A percentile compares a stretch with the other conserved stretches of the same genome.
These are phyloP conservation scores for Lethrus apterus DNA, from an alignment of 1,140 invertebrate genomes.

Conservation along the genomic window DNA sequence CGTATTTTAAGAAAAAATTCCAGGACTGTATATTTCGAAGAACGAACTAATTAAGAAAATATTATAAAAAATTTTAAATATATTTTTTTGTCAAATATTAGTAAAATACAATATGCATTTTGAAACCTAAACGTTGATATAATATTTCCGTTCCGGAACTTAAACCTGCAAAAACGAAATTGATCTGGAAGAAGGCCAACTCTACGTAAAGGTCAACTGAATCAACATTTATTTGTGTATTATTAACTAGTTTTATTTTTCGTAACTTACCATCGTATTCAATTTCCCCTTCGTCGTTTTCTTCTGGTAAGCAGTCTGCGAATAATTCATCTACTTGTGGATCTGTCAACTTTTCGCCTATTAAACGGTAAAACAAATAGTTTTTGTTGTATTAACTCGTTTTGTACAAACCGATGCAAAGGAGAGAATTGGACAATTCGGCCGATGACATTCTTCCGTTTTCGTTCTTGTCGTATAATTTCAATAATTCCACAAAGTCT, in stretches of 20 bases:
- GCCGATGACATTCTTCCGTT: slow-evolving; percentile 67
- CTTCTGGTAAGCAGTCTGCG: slow-evolving; percentile 28
- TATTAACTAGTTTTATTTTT: background rate
- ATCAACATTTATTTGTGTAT: no score
- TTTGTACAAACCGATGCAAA: slow-evolving; percentile 59
- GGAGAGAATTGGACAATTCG: slow-evolving; percentile 63
- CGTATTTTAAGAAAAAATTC: background rate
- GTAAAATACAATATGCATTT: background rate
- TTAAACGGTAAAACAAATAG: background rate
- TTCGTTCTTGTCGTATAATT: slow-evolving; percentile 68
- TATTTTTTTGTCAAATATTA: background rate
- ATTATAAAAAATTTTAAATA: background rate
- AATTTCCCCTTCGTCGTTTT: slow-evolving; percentile 34
- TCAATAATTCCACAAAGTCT: slow-evolving; percentile 71
- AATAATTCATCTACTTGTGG: slow-evolving; percentile 29
- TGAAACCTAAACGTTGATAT: background rate
- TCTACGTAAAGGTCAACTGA: background rate
- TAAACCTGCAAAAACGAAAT: background rate
- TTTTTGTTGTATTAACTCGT: background rate
- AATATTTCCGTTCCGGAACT: no score
- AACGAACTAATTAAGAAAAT: background rate
- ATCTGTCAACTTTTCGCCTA: slow-evolving; percentile 32
- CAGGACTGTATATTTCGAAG: background rate
- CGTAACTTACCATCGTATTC: slow-evolving; percentile 28
- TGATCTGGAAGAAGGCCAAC: background rate